phyloP scores from a whole-genome alignment of 2,888 invertebrate species.

The Falcaria lacertinaria region DNA sequence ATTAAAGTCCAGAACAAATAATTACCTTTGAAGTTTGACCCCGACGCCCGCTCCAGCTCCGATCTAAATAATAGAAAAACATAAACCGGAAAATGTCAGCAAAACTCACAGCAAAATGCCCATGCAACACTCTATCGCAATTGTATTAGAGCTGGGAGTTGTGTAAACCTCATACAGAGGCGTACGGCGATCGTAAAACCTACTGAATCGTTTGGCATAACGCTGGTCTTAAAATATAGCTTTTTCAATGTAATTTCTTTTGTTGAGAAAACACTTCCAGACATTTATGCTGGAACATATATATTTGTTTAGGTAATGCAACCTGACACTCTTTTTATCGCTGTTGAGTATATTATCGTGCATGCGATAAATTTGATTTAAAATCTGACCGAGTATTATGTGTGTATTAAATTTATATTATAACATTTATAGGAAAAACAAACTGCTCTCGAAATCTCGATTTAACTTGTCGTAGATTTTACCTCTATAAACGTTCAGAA shows the following conservation, averaged over 20 bases:
- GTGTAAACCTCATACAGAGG: neutral
- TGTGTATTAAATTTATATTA: too few species aligned
- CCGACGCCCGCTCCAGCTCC: constrained; percentile 9
- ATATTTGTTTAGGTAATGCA: too few species aligned
- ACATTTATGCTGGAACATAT: too few species aligned
- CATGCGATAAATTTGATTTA: too few species aligned
- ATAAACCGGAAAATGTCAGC: constrained; percentile 57
- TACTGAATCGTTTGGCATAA: constrained; percentile 22
- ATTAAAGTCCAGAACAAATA: constrained; percentile 40
- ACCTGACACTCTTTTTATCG: too few species aligned
- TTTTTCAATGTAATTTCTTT: constrained; percentile 48
- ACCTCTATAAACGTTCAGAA: too few species aligned
- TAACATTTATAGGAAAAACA: too few species aligned
- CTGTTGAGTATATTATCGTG: too few species aligned
- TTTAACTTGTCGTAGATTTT: too few species aligned
- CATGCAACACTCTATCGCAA: neutral
- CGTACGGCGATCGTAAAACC: constrained; percentile 23
- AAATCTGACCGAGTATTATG: too few species aligned
- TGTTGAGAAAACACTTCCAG: neutral
- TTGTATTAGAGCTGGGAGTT: neutral
- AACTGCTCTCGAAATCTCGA: too few species aligned
- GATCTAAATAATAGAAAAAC: constrained; percentile 40
- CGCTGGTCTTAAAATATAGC: constrained; percentile 44
- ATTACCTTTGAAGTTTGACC: constrained; percentile 9
- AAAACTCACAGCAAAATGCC: constrained; percentile 22